Evolutionary conservation across 2,797 vertebrate genomes (phyloP).

Genomic region (Synaphobranchus kaupii): DNA sequence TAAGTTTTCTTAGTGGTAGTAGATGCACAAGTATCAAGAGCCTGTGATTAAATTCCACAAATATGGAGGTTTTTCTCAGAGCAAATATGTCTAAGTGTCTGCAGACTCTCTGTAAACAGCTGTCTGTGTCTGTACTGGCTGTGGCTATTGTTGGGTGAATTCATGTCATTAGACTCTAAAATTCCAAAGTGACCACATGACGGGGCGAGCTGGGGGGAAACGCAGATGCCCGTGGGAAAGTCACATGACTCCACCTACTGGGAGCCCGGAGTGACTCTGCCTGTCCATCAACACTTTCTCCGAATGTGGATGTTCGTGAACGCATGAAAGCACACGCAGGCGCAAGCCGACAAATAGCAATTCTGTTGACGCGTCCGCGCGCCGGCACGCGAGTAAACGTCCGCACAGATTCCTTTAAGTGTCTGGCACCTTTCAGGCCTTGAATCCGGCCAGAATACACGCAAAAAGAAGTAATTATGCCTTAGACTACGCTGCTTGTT

Average conservation of each 20-base stretch:
- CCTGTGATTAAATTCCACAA: conserved; percentile 2
- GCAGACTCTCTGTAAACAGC: conserved; percentile 58
- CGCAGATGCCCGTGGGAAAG: conserved; percentile 23
- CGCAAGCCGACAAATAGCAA: not conserved
- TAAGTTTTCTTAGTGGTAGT: no score
- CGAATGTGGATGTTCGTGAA: not conserved
- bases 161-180: conserved; percentile 75
- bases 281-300: conserved; percentile 55
- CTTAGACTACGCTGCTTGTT: not conserved
- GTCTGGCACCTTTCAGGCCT: not conserved
- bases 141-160: conserved; percentile 62
- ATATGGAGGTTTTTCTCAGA: not conserved
- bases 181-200: conserved; percentile 60
- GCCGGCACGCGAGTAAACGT: not conserved
- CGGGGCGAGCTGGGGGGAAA: conserved; percentile 42
- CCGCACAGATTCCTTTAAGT: not conserved
- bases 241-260: not conserved
- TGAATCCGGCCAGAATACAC: not conserved
- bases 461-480: not conserved
- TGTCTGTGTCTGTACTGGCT: conserved; percentile 41
- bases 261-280: not conserved
- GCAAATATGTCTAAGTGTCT: not conserved
- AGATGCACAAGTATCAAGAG: not conserved
- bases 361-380: not conserved
- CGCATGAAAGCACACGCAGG: not conserved